A percentile compares a stretch with the other conserved stretches of the same genome.
phyloP scores from a whole-genome alignment of 2,797 vertebrate species.

The Propithecus perrieri region DNA sequence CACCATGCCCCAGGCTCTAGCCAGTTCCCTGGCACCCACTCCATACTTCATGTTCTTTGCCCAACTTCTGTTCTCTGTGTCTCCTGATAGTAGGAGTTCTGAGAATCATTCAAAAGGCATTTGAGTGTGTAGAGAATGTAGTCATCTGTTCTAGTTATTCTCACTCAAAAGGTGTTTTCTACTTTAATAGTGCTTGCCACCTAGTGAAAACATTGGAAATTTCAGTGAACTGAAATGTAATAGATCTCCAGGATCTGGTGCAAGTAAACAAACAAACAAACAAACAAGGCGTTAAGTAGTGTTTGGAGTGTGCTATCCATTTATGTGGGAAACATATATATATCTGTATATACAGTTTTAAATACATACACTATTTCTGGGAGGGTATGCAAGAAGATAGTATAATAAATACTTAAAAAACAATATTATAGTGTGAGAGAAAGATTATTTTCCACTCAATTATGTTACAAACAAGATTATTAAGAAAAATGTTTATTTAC shows the following conservation, averaged over 20 bases:
- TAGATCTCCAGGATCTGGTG: background rate
- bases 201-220: background rate
- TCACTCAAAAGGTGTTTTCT: background rate
- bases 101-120: background rate
- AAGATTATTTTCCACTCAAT: conserved; percentile 17
- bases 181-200: conserved; percentile 11
- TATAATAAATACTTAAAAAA: background rate
- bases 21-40: background rate
- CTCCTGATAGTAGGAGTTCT: background rate
- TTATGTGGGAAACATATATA: background rate
- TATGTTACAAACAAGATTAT: background rate
- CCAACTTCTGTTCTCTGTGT: background rate
- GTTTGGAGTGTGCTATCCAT: background rate
- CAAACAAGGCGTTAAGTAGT: background rate
- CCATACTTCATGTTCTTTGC: background rate
- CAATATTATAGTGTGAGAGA: background rate
- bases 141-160: background rate
- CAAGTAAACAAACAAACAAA: background rate
- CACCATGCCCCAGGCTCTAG: background rate
- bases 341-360: background rate
- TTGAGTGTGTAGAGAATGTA: background rate
- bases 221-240: conserved; percentile 27
- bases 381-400: background rate
- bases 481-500: background rate
- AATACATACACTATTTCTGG: background rate